A percentile compares a stretch with the other conserved stretches of the same genome.
These are phyloP conservation scores for Andrena bucephala DNA, from an alignment of 2,888 invertebrate genomes.

Conservation along the genomic window DNA sequence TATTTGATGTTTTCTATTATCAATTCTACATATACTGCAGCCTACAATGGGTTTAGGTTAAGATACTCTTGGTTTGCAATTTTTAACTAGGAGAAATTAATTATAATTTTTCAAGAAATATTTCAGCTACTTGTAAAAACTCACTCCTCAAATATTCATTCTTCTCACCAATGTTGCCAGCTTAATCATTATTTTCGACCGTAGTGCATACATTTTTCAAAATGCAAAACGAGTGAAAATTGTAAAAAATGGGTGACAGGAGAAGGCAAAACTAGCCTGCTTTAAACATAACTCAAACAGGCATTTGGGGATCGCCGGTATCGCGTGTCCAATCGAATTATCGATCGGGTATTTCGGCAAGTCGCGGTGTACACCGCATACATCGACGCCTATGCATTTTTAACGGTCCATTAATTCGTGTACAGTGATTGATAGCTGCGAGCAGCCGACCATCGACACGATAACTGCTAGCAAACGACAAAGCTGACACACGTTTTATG, in stretches of 20 bases:
- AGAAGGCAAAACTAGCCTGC: not conserved
- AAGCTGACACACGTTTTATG: conserved; percentile 45
- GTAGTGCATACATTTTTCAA: not conserved
- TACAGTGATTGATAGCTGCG: conserved; percentile 65
- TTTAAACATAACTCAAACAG: conserved; percentile 10
- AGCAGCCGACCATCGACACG: conserved; percentile 65
- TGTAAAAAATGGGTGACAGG: not conserved
- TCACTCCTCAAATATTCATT: not conserved
- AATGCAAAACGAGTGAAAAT: not conserved
- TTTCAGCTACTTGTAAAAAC: not conserved
- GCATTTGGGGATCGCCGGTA: conserved; percentile 25
- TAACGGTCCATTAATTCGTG: conserved; percentile 71
- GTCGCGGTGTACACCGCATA: conserved; percentile 38
- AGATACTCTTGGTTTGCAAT: not conserved
- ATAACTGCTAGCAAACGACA: conserved; percentile 62
- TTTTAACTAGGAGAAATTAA: not conserved
- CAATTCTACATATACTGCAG: not conserved
- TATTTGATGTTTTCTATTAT: not conserved
- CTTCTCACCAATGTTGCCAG: not conserved
- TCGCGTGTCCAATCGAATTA: conserved; percentile 39
- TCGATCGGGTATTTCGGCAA: conserved; percentile 33
- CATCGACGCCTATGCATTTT: conserved; percentile 67
- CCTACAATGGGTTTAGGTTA: not conserved
- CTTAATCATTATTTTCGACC: not conserved
- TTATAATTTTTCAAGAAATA: not conserved